phyloP scores from a whole-genome alignment of 1,140 invertebrate species.

The Drosophila sp. region DNA sequence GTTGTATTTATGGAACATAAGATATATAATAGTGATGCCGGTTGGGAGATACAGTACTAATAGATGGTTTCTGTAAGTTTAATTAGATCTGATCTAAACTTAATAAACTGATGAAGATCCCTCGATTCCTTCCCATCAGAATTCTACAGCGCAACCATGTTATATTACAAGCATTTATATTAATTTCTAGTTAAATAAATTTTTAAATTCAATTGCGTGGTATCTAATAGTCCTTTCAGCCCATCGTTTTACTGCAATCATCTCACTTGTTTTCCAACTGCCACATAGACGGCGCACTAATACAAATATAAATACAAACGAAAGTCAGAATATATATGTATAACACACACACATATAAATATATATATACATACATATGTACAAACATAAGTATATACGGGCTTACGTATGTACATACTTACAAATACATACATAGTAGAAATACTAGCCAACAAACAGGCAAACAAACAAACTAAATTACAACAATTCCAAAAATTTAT shows the following conservation, averaged over 20 bases:
- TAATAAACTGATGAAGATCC: too few relatives aligned
- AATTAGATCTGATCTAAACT: too few relatives aligned
- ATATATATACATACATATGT: slow-evolving; percentile 31
- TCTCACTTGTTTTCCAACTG: slow-evolving; percentile 23
- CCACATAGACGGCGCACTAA: slow-evolving; percentile 15
- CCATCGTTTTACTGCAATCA: slow-evolving; percentile 3
- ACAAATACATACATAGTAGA: slow-evolving; percentile 11
- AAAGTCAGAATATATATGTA: slow-evolving; percentile 23
- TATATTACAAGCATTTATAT: too few relatives aligned
- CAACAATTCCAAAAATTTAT: slow-evolving; percentile 81
- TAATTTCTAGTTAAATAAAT: too few relatives aligned
- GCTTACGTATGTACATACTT: slow-evolving; percentile 12
- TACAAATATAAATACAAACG: slow-evolving; percentile 26
- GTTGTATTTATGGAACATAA: too few relatives aligned
- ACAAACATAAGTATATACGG: slow-evolving; percentile 7
- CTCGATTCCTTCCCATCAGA: too few relatives aligned
- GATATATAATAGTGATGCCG: too few relatives aligned
- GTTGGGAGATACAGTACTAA: too few relatives aligned
- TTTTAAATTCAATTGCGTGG: neutral
- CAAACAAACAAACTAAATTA: slow-evolving; percentile 81
- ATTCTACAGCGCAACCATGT: too few relatives aligned
- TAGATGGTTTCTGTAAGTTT: too few relatives aligned
- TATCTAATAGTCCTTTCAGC: neutral
- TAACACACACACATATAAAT: neutral
- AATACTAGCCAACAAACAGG: slow-evolving; percentile 66